phyloP scores from a whole-genome alignment of 2,113 vertebrate species.

The Papio anubis region DNA sequence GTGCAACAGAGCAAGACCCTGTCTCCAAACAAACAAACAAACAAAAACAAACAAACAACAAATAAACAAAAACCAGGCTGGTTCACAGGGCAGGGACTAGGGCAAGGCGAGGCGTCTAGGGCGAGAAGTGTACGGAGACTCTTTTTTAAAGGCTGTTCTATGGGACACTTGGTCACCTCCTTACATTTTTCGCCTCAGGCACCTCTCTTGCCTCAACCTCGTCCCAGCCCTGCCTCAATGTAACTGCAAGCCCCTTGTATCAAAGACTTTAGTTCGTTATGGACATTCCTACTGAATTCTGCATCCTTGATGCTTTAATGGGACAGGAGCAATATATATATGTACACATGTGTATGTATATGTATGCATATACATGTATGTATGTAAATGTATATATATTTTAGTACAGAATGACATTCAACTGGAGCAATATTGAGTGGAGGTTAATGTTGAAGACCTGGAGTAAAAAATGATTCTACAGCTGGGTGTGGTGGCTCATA shows the following conservation, averaged over 20 bases:
- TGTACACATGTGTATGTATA: no score
- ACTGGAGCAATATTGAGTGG: neutral
- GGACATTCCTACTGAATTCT: no score
- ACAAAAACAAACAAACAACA: no score
- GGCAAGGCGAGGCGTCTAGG: neutral
- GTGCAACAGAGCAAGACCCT: no score
- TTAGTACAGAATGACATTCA: no score
- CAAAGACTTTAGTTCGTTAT: neutral
- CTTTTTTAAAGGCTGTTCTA: no score
- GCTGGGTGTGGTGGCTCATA: neutral
- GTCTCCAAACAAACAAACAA: no score
- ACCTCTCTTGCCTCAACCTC: neutral
- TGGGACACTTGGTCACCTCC: neutral
- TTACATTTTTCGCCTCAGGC: neutral
- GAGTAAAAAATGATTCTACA: neutral
- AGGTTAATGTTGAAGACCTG: neutral
- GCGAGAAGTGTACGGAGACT: neutral
- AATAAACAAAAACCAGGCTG: neutral
- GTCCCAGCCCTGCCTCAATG: no score
- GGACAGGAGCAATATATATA: no score
- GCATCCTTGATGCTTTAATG: neutral
- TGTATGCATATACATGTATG: no score
- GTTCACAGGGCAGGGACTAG: neutral
- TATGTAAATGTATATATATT: no score
- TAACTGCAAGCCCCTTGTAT: neutral